A percentile compares a stretch with the other conserved stretches of the same genome.
Conservation (phyloP, 2,113 vertebrate genomes). For the Vidua chalybeata region DNA sequence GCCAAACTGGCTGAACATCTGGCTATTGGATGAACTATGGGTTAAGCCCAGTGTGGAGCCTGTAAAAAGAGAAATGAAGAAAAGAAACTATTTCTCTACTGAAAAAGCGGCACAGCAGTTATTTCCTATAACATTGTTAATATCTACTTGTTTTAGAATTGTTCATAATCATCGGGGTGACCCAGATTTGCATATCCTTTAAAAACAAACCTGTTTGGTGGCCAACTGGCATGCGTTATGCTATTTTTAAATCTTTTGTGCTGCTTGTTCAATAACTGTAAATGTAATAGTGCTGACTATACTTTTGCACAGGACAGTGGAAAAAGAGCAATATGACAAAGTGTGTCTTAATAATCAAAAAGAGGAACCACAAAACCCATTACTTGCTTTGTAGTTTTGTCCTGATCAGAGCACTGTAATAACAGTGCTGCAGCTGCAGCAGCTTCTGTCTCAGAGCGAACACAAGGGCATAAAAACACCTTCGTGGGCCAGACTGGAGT, state of each 20-base stretch:
- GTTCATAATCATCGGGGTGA: neutral
- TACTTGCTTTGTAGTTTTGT: neutral
- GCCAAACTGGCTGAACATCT: neutral
- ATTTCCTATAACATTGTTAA: neutral
- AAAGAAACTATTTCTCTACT: neutral
- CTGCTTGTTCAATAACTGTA: neutral
- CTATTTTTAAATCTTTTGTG: neutral
- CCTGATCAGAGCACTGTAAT: neutral
- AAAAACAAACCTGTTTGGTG: neutral
- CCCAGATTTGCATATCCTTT: neutral
- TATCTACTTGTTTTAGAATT: neutral
- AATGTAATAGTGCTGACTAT: neutral
- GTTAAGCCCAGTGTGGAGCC: neutral
- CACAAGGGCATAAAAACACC: neutral
- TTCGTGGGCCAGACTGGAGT: neutral
- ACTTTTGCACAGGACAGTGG: neutral
- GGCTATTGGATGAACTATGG: neutral
- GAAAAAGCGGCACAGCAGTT: neutral
- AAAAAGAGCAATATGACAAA: constrained; percentile 18
- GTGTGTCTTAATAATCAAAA: neutral
- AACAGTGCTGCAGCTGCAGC: neutral
- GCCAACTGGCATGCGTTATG: neutral
- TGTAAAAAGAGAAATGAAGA: neutral
- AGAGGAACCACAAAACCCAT: neutral
- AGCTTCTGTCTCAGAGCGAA: neutral